Percentiles rank a stretch among this genome's conserved stretches.
These are phyloP conservation scores for Cheilosia vulpina DNA, from an alignment of 2,888 invertebrate genomes.

Conservation along the genomic window DNA sequence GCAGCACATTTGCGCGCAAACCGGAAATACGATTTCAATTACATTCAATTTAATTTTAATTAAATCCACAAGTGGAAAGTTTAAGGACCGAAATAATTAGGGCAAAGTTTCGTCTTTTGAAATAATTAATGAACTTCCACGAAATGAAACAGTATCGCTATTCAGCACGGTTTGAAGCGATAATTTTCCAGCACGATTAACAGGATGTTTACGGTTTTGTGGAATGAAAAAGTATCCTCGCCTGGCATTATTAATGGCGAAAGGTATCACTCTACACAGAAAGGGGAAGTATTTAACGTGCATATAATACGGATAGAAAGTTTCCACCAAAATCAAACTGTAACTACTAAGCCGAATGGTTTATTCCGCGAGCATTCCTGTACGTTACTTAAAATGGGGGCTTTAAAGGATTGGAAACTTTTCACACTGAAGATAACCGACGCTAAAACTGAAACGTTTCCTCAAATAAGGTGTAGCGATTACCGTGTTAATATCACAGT, in stretches of 20 bases:
- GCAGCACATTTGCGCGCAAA: neutral
- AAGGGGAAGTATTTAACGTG: no score
- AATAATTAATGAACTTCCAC: constrained; percentile 13
- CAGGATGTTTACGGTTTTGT: neutral
- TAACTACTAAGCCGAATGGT: no score
- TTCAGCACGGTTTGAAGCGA: neutral
- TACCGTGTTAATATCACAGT: no score
- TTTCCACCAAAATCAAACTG: no score
- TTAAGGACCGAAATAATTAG: neutral
- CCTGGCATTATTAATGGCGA: neutral
- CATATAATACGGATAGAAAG: no score
- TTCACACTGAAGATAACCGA: no score
- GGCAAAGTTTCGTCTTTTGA: neutral
- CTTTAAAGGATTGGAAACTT: no score
- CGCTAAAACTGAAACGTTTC: no score
- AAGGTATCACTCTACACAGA: no score
- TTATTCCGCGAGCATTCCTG: no score
- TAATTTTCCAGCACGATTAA: neutral
- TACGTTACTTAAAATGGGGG: no score
- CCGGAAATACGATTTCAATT: constrained; percentile 8
- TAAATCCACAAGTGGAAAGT: neutral
- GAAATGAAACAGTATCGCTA: constrained; percentile 6
- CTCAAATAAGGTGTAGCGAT: no score
- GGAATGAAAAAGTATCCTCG: neutral
- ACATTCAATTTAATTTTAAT: neutral